Percentiles rank a stretch among this genome's conserved stretches.
Conservation (phyloP, 2,797 vertebrate genomes). For the Tympanoctomys barrerae region DNA sequence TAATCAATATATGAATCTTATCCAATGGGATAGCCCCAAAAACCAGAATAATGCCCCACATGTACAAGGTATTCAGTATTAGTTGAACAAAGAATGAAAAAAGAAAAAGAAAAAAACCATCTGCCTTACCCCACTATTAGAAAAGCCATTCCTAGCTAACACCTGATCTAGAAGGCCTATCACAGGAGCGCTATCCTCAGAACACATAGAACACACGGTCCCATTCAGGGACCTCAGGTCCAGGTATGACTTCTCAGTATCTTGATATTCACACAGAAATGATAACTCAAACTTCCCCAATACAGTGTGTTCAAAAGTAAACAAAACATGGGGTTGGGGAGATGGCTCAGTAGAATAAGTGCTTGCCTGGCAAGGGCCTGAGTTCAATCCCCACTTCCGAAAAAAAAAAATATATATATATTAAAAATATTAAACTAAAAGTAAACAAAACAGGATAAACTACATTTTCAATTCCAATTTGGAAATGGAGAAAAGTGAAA, state of each 20-base stretch:
- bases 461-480: slow-evolving; percentile 34
- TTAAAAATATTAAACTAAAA: background rate
- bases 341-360: too few relatives aligned
- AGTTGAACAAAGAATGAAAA: slow-evolving; percentile 51
- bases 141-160: background rate
- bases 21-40: background rate
- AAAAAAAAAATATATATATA: too few relatives aligned
- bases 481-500: slow-evolving; percentile 1
- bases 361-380: too few relatives aligned
- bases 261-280: slow-evolving; percentile 33
- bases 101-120: background rate
- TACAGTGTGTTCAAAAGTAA: background rate
- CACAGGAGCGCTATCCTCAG: background rate
- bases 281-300: slow-evolving; percentile 11
- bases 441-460: background rate
- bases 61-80: background rate
- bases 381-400: too few relatives aligned
- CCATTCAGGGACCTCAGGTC: background rate
- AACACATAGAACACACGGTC: background rate
- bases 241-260: background rate
- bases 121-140: background rate
- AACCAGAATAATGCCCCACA: background rate
- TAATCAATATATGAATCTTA: slow-evolving; percentile 48
- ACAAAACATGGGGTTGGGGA: background rate
- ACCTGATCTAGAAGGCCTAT: background rate